Evolutionary conservation across 2,888 invertebrate genomes (phyloP).

Genomic region (Elegia similella): DNA sequence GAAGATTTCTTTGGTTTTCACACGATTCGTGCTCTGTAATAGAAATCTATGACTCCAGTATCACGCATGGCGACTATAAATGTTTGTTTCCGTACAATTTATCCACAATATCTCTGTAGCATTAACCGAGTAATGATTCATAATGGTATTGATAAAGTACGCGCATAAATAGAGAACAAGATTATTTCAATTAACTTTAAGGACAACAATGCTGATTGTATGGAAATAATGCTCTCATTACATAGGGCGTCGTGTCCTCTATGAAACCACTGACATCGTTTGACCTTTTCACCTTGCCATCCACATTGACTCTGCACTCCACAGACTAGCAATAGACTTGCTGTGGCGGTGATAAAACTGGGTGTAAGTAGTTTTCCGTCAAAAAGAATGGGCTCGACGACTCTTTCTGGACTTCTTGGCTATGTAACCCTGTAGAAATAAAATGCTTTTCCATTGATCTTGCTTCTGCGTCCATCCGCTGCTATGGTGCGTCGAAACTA

Average conservation of each 20-base stretch:
- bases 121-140: conserved; percentile 1
- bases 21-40: conserved; percentile 46
- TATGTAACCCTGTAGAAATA: too few species aligned
- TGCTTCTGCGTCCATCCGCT: too few species aligned
- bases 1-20: conserved; percentile 70
- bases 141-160: conserved; percentile 12
- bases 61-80: conserved; percentile 12
- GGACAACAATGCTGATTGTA: conserved; percentile 62
- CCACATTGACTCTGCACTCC: conserved; percentile 25
- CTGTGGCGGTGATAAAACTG: too few species aligned
- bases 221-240: conserved; percentile 71
- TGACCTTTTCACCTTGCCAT: conserved; percentile 55
- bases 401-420: too few species aligned
- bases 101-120: neutral
- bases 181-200: conserved; percentile 59
- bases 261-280: conserved; percentile 49
- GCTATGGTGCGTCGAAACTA: too few species aligned
- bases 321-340: too few species aligned
- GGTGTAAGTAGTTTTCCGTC: too few species aligned
- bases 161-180: neutral
- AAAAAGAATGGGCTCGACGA: too few species aligned
- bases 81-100: conserved; percentile 11
- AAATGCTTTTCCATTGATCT: too few species aligned
- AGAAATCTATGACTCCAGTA: conserved; percentile 27
- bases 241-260: conserved; percentile 50